Percentiles rank a stretch among this genome's conserved stretches.
Conservation (phyloP, 2,113 vertebrate species). For the Cettia cetti region DNA sequence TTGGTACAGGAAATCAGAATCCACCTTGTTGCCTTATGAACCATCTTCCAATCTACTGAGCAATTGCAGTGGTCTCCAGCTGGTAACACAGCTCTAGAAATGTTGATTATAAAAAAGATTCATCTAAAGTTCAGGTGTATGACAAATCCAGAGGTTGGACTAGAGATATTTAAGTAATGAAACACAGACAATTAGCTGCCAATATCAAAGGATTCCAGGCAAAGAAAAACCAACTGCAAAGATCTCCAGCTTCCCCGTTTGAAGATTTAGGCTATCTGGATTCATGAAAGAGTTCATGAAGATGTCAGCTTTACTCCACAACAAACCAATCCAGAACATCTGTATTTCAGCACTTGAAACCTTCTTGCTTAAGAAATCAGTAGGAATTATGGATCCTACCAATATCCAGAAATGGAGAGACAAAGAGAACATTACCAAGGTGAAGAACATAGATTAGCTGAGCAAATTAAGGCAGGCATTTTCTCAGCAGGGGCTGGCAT, state of each 20-base stretch:
- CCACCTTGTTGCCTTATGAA: neutral
- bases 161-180: neutral
- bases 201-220: neutral
- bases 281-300: neutral
- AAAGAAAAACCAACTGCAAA: neutral
- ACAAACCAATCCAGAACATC: neutral
- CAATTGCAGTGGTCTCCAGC: neutral
- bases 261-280: neutral
- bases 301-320: neutral
- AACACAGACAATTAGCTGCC: neutral
- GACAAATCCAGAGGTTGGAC: neutral
- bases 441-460: neutral
- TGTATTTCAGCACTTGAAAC: neutral
- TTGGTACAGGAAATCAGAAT: neutral
- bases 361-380: neutral
- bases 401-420: neutral
- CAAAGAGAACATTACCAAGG: neutral
- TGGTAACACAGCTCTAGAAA: neutral
- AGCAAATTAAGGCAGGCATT: neutral
- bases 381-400: neutral
- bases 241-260: neutral
- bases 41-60: neutral
- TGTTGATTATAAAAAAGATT: neutral
- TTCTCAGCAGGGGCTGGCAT: neutral
- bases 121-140: neutral